Evolutionary conservation across 2,888 invertebrate species (phyloP).

Genomic region (Tortrix viridana): DNA sequence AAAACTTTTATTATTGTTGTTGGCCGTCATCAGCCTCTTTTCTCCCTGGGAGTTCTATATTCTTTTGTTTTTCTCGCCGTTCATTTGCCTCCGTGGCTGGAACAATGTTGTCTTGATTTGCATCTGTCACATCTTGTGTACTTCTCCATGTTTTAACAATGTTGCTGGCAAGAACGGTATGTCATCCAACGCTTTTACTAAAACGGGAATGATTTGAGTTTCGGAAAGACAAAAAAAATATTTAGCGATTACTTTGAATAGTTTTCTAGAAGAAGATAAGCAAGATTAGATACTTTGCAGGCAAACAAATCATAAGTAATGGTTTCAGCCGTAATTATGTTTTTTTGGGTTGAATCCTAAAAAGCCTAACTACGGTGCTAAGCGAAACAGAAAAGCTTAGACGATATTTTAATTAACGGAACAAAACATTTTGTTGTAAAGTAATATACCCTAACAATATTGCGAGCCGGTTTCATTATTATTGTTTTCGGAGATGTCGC

Average conservation of each 20-base stretch:
- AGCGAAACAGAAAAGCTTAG: no score
- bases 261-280: no score
- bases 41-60: constrained; percentile 23
- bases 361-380: no score
- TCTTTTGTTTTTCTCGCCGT: constrained; percentile 30
- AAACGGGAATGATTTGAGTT: background rate
- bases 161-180: constrained; percentile 2
- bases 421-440: no score
- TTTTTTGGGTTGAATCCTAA: no score
- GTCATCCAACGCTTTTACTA: background rate
- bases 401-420: no score
- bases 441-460: no score
- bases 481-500: no score
- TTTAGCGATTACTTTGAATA: no score
- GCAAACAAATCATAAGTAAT: background rate
- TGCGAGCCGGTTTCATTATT: no score
- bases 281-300: no score
- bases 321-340: background rate
- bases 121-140: constrained; percentile 26
- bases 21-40: constrained; percentile 24
- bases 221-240: background rate
- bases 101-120: constrained; percentile 31
- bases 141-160: constrained; percentile 8
- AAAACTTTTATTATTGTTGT: constrained; percentile 13
- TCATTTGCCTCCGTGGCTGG: constrained; percentile 28